These are phyloP conservation scores for Euwallacea fornicatus DNA, from an alignment of 1,140 invertebrate genomes.

Conservation along the genomic window DNA sequence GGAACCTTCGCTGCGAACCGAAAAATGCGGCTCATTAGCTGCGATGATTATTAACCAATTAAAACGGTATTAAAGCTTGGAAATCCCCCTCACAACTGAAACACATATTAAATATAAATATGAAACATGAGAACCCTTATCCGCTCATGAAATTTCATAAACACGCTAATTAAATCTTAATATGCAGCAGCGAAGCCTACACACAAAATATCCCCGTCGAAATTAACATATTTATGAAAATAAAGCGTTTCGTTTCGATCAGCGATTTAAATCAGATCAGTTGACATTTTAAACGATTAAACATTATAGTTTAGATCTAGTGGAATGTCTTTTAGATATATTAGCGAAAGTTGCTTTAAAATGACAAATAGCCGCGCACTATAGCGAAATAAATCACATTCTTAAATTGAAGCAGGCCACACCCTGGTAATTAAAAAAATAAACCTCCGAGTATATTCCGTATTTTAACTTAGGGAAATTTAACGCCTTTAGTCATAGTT, in stretches of 20 bases:
- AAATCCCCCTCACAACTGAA: background rate
- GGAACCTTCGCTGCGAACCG: too few species aligned
- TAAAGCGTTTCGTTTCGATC: slow-evolving; percentile 37
- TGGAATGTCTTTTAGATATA: slow-evolving; percentile 43
- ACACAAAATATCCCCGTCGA: slow-evolving; percentile 13
- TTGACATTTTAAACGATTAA: slow-evolving; percentile 44
- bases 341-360: slow-evolving; percentile 44
- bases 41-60: background rate
- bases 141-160: background rate
- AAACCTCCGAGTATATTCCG: slow-evolving; percentile 18
- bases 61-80: slow-evolving; percentile 4
- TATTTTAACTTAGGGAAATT: slow-evolving; percentile 21
- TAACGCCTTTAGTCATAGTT: slow-evolving; percentile 3
- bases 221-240: slow-evolving; percentile 40
- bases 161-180: slow-evolving; percentile 19
- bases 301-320: slow-evolving; percentile 38
- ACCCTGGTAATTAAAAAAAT: slow-evolving; percentile 26
- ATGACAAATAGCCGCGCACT: slow-evolving; percentile 40
- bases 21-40: too few species aligned
- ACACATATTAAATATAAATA: background rate
- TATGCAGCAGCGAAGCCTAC: slow-evolving; percentile 6
- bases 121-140: background rate
- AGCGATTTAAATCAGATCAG: slow-evolving; percentile 39
- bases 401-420: slow-evolving; percentile 30
- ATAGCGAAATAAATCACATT: slow-evolving; percentile 39